Base-by-base conservation (phyloP, 2,888 invertebrate genomes). In the Unio delphinus region DNA sequence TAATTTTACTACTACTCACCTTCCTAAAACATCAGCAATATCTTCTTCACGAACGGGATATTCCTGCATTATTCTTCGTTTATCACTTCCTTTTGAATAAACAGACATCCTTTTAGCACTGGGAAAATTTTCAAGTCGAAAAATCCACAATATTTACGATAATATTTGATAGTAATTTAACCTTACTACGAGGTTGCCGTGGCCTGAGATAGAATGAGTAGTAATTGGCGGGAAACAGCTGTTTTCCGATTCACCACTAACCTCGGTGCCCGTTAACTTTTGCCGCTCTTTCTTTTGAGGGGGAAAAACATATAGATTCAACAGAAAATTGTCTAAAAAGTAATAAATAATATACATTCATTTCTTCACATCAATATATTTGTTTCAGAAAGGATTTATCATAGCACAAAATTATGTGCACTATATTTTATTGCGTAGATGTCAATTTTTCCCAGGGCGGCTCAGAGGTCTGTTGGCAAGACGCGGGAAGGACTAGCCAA, bases 161-260 rank as follows among this genome's bases (percentile, higher is more conserved):
- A 76, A 65, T 68, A 66, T 66, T 67, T 67, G 76, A 74, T 69
- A 72, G 66, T 71, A 75, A 74, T 78, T 77, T 73, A 72, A 73
- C 64, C 77, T 76, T 78, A 83, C 83, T 79, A 80, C 80, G 75
- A 80, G 74, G 80, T 80, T 79, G 81, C 80, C 80, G 82, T 81
- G 78, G 83, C 82, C 80, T 79, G 75, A 71, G 78, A 77, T 74
- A 86, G 84, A 87, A 86, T 85, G 87, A 86, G 87, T 86, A 87
- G 83, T 85, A 87, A 87, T 88, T 88, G 88, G 88, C 88, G 88
- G 87, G 87, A 88, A 88, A 87, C 82, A 80, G 85, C 83, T 83
- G 83, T 81, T 79, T 76, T 80, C 76, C 81, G 78, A 85, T 86
- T 85, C 85, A 86, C 80, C 77, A 76, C 75, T 69, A 73, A 73